Percentiles rank a stretch among this genome's conserved stretches.
phyloP scores from a whole-genome alignment of 2,888 invertebrate species.

The Hirtodrosophila histrioides region DNA sequence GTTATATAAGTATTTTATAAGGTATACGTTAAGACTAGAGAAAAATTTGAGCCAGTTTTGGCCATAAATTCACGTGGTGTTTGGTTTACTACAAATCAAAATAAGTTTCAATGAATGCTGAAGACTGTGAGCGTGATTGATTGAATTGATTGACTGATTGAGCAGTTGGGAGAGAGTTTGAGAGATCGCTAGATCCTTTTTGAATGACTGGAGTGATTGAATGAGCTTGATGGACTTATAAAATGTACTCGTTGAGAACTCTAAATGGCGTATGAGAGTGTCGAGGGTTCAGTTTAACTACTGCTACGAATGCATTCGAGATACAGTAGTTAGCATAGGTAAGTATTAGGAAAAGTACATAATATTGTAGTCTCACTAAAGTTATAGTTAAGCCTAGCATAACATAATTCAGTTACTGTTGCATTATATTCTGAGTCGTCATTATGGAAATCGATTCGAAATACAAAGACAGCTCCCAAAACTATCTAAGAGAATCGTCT shows the following conservation, averaged over 20 bases:
- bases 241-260: no score
- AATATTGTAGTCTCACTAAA: conserved; percentile 50
- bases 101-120: conserved; percentile 32
- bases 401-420: no score
- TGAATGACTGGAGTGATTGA: conserved; percentile 30
- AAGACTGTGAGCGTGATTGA: conserved; percentile 28
- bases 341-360: conserved; percentile 28
- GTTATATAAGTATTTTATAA: conserved; percentile 36
- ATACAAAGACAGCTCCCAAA: conserved; percentile 3
- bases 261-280: not conserved
- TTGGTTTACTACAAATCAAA: conserved; percentile 56
- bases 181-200: conserved; percentile 1
- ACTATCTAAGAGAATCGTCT: conserved; percentile 3
- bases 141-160: conserved; percentile 31
- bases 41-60: conserved; percentile 29
- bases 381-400: conserved; percentile 44
- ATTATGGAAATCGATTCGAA: conserved; percentile 6
- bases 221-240: conserved; percentile 32
- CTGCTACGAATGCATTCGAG: conserved; percentile 35
- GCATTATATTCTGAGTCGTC: conserved; percentile 12
- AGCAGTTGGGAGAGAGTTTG: not conserved
- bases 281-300: conserved; percentile 17
- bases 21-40: conserved; percentile 48
- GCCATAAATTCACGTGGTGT: no score
- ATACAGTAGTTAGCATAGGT: conserved; percentile 46